A percentile compares a stretch with the other conserved stretches of the same genome.
Conservation (phyloP, 2,797 vertebrate species). For the Lacerta viridis region DNA sequence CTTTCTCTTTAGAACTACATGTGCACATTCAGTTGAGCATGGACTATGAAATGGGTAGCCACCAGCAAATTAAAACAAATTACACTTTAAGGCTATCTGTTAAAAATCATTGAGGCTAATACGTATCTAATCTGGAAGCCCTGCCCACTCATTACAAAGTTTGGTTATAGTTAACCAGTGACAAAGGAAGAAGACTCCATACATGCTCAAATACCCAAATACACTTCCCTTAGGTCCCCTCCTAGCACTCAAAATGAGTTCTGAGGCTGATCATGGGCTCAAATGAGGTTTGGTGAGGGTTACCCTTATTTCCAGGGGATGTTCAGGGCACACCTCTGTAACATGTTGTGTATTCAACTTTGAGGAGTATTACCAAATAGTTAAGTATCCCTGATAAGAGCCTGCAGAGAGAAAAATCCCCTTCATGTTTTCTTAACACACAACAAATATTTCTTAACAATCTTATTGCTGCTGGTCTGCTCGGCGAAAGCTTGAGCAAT, state of each 20-base stretch:
- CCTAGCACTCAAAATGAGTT: neutral
- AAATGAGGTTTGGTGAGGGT: neutral
- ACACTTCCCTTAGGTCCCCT: neutral
- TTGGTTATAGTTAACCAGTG: neutral
- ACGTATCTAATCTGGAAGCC: neutral
- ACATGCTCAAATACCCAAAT: neutral
- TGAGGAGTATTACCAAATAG: conserved; percentile 15
- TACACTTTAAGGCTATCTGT: too few relatives aligned
- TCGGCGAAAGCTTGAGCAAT: neutral
- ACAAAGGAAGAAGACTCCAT: neutral
- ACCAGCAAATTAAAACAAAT: neutral
- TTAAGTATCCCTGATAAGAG: conserved; percentile 4
- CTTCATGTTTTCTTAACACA: neutral
- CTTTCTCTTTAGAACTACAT: neutral
- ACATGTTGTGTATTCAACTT: neutral
- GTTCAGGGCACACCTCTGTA: neutral
- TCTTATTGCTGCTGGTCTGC: neutral
- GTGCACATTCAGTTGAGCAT: neutral
- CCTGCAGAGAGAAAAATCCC: neutral
- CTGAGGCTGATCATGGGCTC: neutral
- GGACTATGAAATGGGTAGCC: neutral
- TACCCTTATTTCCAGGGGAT: neutral
- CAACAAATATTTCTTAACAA: conserved; percentile 24
- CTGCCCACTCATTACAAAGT: neutral
- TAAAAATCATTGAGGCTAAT: neutral